Percentiles rank a stretch among this genome's conserved stretches.
These are phyloP conservation scores for Alviniconcha strummeri DNA, from an alignment of 2,888 invertebrate species.

Conservation along the genomic window DNA sequence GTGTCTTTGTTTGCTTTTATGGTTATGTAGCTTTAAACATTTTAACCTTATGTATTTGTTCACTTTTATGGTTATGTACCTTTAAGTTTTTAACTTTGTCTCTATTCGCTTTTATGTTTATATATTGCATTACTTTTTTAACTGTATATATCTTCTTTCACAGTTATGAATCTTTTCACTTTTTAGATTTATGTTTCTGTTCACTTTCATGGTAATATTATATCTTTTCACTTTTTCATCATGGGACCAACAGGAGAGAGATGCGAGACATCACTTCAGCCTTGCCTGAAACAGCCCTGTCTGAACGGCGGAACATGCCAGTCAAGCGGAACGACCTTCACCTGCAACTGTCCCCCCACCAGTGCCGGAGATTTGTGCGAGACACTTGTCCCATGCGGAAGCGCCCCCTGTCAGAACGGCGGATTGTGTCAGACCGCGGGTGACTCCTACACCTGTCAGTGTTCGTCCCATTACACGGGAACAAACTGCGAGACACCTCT, in stretches of 20 bases:
- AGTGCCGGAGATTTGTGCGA: conserved; percentile 52
- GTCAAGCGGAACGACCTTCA: conserved; percentile 33
- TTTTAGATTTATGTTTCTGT: too few relatives aligned
- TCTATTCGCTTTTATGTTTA: too few relatives aligned
- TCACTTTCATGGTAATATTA: too few relatives aligned
- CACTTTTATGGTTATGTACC: too few relatives aligned
- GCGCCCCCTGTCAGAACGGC: conserved; percentile 53
- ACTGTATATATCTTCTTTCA: too few relatives aligned
- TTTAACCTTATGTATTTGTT: too few relatives aligned
- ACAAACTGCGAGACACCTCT: conserved; percentile 39
- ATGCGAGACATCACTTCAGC: conserved; percentile 17
- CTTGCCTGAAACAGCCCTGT: conserved; percentile 40
- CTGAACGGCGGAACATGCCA: conserved; percentile 41
- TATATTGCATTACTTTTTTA: too few relatives aligned
- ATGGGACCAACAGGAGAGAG: not conserved
- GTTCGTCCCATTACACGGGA: conserved; percentile 43
- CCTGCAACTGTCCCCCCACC: conserved; percentile 44
- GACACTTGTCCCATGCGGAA: conserved; percentile 46
- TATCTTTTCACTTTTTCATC: too few relatives aligned
- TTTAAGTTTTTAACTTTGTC: too few relatives aligned
- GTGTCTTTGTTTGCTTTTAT: too few relatives aligned
- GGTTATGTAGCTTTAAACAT: too few relatives aligned
- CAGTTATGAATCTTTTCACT: too few relatives aligned
- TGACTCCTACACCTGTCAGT: conserved; percentile 35
- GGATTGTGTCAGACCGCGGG: conserved; percentile 45